Evolutionary conservation across 2,888 invertebrate species (phyloP).

Genomic region (Ormyrus labotus): DNA sequence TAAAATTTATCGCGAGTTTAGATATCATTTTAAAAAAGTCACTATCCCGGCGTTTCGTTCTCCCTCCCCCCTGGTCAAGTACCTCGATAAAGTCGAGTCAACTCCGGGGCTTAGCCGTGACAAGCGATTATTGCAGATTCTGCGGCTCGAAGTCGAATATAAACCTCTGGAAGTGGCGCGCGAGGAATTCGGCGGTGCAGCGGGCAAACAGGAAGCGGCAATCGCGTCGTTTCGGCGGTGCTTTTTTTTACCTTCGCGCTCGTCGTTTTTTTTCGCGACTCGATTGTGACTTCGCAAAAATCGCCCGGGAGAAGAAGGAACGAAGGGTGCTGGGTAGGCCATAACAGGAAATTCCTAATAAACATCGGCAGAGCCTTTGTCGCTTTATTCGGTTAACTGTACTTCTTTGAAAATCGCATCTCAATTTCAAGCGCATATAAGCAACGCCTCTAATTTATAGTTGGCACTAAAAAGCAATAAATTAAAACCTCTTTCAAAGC

Average conservation of each 20-base stretch:
- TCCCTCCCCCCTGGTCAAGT: background rate
- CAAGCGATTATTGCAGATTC: slow-evolving; percentile 34
- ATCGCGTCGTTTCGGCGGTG: slow-evolving; percentile 7
- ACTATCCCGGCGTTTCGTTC: too few relatives aligned
- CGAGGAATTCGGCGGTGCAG: slow-evolving; percentile 10
- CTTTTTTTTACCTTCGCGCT: too few relatives aligned
- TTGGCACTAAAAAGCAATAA: too few relatives aligned
- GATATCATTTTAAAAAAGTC: too few relatives aligned
- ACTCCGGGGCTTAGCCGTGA: slow-evolving; percentile 1
- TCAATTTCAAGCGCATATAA: slow-evolving; percentile 6
- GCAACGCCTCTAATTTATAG: background rate
- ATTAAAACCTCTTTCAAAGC: too few relatives aligned
- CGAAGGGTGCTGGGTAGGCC: background rate
- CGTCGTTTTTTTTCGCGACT: background rate
- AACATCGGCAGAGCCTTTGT: slow-evolving; percentile 14
- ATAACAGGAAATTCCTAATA: slow-evolving; percentile 38
- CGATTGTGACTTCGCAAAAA: slow-evolving; percentile 5
- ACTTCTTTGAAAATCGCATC: slow-evolving; percentile 16
- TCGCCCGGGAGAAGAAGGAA: background rate
- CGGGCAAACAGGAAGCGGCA: slow-evolving; percentile 12
- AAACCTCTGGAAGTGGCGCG: background rate
- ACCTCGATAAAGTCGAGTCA: background rate
- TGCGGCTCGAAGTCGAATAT: background rate
- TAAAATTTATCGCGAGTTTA: too few relatives aligned
- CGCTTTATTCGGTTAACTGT: slow-evolving; percentile 13